These are phyloP conservation scores for Eudyptes chrysolophus DNA, from an alignment of 2,113 vertebrate species.

Conservation along the genomic window DNA sequence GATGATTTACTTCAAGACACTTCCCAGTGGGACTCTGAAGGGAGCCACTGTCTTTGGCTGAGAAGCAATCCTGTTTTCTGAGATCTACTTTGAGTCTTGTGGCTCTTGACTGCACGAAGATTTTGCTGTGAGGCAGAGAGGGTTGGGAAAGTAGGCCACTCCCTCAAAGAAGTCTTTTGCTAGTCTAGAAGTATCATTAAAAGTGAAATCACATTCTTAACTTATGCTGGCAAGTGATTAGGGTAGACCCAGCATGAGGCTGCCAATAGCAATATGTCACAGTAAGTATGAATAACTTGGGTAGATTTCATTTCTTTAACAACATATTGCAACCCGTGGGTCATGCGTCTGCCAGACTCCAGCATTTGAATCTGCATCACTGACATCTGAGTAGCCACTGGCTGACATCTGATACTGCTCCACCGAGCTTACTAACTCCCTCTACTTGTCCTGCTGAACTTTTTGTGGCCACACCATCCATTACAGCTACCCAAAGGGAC, in stretches of 20 bases:
- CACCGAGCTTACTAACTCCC: neutral
- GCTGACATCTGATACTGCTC: neutral
- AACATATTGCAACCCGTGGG: neutral
- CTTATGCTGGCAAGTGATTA: conserved; percentile 59
- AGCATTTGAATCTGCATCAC: conserved; percentile 7
- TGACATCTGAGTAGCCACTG: conserved; percentile 19
- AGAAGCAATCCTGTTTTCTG: neutral
- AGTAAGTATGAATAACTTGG: neutral
- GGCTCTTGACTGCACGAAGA: neutral
- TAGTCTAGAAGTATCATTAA: conserved; percentile 37
- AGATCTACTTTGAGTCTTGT: neutral
- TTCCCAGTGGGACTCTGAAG: neutral
- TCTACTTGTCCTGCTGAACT: conserved; percentile 36
- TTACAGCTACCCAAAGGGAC: conserved; percentile 2
- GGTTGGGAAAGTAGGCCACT: neutral
- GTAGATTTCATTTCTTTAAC: conserved; percentile 53
- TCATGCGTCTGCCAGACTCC: conserved; percentile 42
- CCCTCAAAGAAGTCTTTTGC: conserved; percentile 12
- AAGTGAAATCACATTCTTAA: conserved; percentile 59
- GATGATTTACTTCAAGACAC: neutral
- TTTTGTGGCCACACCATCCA: conserved; percentile 4
- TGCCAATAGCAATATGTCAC: conserved; percentile 53
- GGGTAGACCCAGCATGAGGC: conserved; percentile 27
- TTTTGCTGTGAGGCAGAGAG: neutral
- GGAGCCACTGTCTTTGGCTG: neutral